phyloP scores from a whole-genome alignment of 2,113 vertebrate species.

The Vulpes ferrilata region DNA sequence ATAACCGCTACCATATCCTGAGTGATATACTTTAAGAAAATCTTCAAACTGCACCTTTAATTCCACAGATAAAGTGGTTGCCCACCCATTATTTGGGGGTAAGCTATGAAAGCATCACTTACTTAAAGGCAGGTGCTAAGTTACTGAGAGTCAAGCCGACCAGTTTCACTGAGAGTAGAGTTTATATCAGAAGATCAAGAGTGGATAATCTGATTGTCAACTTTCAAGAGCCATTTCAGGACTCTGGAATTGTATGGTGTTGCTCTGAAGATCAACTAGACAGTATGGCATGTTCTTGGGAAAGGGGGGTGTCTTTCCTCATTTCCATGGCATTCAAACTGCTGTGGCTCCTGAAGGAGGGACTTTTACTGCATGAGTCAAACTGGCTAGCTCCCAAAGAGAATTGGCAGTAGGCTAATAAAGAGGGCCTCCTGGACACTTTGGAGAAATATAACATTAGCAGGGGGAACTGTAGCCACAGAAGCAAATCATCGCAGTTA shows the following conservation, averaged over 20 bases:
- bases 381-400: neutral
- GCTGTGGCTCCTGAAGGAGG: neutral
- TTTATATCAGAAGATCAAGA: neutral
- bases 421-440: rapidly evolving
- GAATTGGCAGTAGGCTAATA: neutral
- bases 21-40: slow-evolving; percentile 11
- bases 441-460: neutral
- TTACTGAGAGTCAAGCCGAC: neutral
- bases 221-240: neutral
- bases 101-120: neutral
- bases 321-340: neutral
- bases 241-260: neutral
- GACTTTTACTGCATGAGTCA: neutral
- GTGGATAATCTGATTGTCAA: neutral
- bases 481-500: neutral
- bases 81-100: neutral
- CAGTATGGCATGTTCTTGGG: neutral
- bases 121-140: neutral
- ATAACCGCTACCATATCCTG: neutral
- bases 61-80: neutral
- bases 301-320: neutral
- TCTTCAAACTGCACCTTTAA: slow-evolving; percentile 8
- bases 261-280: slow-evolving; percentile 30
- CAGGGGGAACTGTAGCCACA: neutral
- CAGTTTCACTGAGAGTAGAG: neutral